Conservation (phyloP, 1,140 invertebrate genomes). For the Diuraphis noxia region DNA sequence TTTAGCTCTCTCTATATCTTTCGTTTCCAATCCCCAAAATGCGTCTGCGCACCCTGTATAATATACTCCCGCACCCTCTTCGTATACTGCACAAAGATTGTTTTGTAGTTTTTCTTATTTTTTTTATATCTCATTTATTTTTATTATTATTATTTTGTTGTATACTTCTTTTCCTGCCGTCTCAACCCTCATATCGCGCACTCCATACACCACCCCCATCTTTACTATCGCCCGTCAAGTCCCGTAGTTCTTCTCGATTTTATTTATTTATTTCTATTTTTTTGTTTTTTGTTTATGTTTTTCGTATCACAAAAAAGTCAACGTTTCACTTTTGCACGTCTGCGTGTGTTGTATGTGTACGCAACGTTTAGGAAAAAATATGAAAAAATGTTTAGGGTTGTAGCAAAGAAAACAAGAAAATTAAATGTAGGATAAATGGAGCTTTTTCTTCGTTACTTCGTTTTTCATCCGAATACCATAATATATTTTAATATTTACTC, state of each 20-base stretch:
- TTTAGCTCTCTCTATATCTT: background rate
- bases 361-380: background rate
- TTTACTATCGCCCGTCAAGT: background rate
- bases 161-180: background rate
- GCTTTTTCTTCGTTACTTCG: background rate
- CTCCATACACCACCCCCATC: background rate
- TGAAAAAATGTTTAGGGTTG: background rate
- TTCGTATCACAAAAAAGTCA: background rate
- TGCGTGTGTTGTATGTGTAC: background rate
- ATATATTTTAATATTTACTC: background rate
- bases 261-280: constrained; percentile 19
- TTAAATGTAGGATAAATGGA: background rate
- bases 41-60: background rate
- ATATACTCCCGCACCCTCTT: background rate
- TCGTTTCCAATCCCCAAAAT: constrained; percentile 13
- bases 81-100: constrained; percentile 25
- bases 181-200: background rate
- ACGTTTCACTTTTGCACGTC: background rate
- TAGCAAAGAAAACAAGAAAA: background rate
- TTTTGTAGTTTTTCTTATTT: constrained; percentile 37
- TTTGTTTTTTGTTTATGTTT: constrained; percentile 2
- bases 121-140: constrained; percentile 33
- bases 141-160: constrained; percentile 38
- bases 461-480: background rate
- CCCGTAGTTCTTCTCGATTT: background rate